Evolutionary conservation across 1,140 invertebrate genomes (phyloP), one percentile per base, ranked within the genome.

Genomic region (Nasonia longicornis): DNA sequence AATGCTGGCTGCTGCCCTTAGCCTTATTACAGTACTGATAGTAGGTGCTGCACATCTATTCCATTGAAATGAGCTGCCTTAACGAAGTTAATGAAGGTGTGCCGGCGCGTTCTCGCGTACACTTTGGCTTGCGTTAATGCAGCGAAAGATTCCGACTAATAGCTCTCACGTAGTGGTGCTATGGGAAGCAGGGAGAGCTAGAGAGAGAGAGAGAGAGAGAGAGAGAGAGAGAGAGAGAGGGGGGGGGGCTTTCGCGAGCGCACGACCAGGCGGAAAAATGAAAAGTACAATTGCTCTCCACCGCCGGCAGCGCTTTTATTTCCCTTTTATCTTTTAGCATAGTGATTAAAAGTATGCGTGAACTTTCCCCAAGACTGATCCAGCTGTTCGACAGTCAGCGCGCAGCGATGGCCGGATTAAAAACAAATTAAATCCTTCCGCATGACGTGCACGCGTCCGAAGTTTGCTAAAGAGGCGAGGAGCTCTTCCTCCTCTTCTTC

Each of bases 271-370:
- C 8, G 10, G 8, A 42, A 42, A 42, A 42, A 42, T 48, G 12
- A 48, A 48, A 48, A 48, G 52, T 58, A 58, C 52, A 58, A 58
- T 58, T 58, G 52, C 52, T 58, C 26, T 26, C 26, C 26, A 26
- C 26, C 26, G 26, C 26, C 26, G 26, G 26, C 20, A 6, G n/a
- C 16, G 16, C 16, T 58, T n/a, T 58, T 58, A 6, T 58, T 58
- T 58, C n/a, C 1, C 20, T 58, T n/a, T 7, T n/a, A 6, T 58
- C 7, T n/a, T n/a, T 42, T 58, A n/a, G 3, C 16, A 42, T 20
- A 58, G 52, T 58, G 52, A 58, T 58, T 58, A 58, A 58, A 58
- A 58, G 52, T 58, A 58, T 58, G 52, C 52, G 52, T 58, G 52
- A 58, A 58, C 52, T 58, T 48, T 58, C 52, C 20, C n/a, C 52